Percentiles rank a stretch among this genome's conserved stretches.
Evolutionary conservation across 2,888 invertebrate species (phyloP).

Genomic region (Acleris laterana): DNA sequence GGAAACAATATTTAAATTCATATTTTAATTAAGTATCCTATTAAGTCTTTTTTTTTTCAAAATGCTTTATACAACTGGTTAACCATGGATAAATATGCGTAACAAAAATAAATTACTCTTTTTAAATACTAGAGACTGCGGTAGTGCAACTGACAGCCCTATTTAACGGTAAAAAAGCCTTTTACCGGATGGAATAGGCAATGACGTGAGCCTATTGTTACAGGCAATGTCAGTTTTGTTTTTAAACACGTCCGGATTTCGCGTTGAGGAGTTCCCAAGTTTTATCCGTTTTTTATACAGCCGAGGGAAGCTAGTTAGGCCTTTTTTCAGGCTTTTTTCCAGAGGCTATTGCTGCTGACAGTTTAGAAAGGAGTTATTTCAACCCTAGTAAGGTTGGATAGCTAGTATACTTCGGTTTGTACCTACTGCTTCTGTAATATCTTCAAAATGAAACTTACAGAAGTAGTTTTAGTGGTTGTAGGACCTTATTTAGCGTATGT

Average conservation of each 20-base stretch:
- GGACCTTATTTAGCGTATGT: too few relatives aligned
- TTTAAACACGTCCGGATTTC: conserved; percentile 32
- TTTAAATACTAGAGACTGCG: too few relatives aligned
- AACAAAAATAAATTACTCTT: too few relatives aligned
- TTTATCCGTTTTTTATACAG: conserved; percentile 13
- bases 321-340: conserved; percentile 8
- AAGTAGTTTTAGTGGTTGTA: too few relatives aligned
- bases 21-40: too few relatives aligned
- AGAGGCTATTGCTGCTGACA: neutral
- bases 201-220: conserved; percentile 36
- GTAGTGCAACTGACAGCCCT: conserved; percentile 18
- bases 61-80: too few relatives aligned
- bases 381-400: neutral
- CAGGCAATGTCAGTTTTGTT: conserved; percentile 22
- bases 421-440: too few relatives aligned
- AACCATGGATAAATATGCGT: too few relatives aligned
- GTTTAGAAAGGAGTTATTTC: neutral
- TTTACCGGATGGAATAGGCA: conserved; percentile 34
- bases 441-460: too few relatives aligned
- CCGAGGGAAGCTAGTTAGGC: conserved; percentile 16
- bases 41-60: too few relatives aligned
- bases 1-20: neutral
- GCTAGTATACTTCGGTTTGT: too few relatives aligned
- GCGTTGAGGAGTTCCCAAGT: conserved; percentile 3
- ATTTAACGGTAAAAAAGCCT: conserved; percentile 21